phyloP scores from a whole-genome alignment of 1,140 invertebrate species.

The Caerostris extrusa region DNA sequence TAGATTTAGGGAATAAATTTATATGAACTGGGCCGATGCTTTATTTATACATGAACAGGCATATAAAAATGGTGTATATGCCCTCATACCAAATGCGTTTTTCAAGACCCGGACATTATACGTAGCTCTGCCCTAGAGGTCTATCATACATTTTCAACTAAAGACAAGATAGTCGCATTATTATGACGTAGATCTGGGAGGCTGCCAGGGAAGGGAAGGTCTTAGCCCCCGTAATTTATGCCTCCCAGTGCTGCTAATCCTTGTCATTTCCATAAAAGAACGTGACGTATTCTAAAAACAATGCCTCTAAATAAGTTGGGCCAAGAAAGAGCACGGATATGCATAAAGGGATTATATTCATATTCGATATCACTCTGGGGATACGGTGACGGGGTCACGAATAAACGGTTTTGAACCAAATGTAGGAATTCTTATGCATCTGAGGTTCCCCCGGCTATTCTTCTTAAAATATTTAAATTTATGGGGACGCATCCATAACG shows the following conservation, averaged over 20 bases:
- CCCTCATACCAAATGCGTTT: slow-evolving; percentile 19
- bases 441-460: neutral
- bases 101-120: slow-evolving; percentile 36
- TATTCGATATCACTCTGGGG: neutral
- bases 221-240: slow-evolving; percentile 65
- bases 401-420: neutral
- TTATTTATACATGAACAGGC: slow-evolving; percentile 7
- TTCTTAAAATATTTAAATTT: neutral
- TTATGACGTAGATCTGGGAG: slow-evolving; percentile 38
- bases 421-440: neutral
- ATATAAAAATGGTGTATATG: slow-evolving; percentile 14
- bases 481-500: neutral
- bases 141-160: neutral
- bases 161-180: slow-evolving; percentile 54
- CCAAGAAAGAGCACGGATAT: neutral
- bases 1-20: neutral
- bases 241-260: slow-evolving; percentile 23
- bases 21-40: neutral
- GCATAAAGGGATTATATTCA: slow-evolving; percentile 49
- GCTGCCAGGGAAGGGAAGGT: neutral
- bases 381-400: slow-evolving; percentile 26
- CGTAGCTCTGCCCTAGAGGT: slow-evolving; percentile 42
- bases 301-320: slow-evolving; percentile 15
- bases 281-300: slow-evolving; percentile 62
- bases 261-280: slow-evolving; percentile 57